Evolutionary conservation across 1,140 invertebrate species (phyloP), one percentile per base, ranked within the genome.

Genomic region (Calosoma granatense): DNA sequence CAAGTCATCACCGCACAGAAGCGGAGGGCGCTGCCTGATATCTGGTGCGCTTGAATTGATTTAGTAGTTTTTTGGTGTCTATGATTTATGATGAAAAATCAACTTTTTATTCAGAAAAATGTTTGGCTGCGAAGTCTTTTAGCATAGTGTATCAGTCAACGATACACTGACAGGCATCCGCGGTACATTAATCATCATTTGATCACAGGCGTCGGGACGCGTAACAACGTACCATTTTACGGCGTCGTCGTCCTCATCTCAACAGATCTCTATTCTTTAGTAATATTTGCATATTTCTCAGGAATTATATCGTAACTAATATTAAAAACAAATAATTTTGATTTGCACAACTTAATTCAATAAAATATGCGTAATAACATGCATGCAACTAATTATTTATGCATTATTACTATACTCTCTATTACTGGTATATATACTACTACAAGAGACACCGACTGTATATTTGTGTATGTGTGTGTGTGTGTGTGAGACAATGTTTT

Each of bases 91-190:
- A 36, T 36, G 55, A 47, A 60, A 60, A 60, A 55, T 57, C 20
- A 52, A 39, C 30, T 30, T 56, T 56, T 57, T 52, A 21, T 56
- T 43, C 21, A 51, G 36, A 51, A 36, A 54, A 54, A 43, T 55
- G 53, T 55, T 30, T 60, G 51, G 59, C 47, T 60, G 55, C 54
- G 21, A 43, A 23, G 30, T 39, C 47, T 52, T 51, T 60, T 56
- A 60, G 59, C 59, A 60, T 60, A 60, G 52, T 60, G 59, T 59
- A 59, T 59, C 58, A 59, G 58, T 59, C 58, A 55, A 43, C n/a
- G n/a, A n/a, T n/a, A 20, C 20, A 30, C 36, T 41, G 58, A 59
- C 54, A 60, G 59, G 17, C 14, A 1, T n/a, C n/a, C 9, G 3
- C n/a, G 3, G 1, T 20, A 51, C 51, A 60, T 60, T 57, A 60